These are phyloP conservation scores for Cliona cf. orientalis DNA, from an alignment of 37 sponge, comb jelly and placozoan species.

Conservation along the genomic window DNA sequence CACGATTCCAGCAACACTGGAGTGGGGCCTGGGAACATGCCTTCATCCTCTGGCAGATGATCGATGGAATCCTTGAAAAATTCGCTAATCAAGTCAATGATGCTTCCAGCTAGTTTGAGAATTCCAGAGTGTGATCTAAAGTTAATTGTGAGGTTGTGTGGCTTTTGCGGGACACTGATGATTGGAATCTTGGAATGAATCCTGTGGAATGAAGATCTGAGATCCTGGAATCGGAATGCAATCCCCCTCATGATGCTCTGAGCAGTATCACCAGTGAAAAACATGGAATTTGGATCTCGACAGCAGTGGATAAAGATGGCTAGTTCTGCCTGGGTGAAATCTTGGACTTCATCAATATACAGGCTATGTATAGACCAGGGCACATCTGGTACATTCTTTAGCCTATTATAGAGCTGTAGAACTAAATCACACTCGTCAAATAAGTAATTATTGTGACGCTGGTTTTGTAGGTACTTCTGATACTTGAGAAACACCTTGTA, in stretches of 20 bases:
- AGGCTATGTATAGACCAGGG: conserved; percentile 76
- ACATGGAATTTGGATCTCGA: conserved; percentile 74
- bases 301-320: conserved; percentile 69
- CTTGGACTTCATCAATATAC: conserved; percentile 89
- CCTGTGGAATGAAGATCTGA: conserved; percentile 63
- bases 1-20: conserved; percentile 74
- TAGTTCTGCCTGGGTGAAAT: conserved; percentile 87
- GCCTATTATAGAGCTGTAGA: conserved; percentile 47
- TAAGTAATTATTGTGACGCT: conserved; percentile 19
- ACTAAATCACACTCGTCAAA: conserved; percentile 87
- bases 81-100: conserved; percentile 69
- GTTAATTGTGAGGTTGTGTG: conserved; percentile 59
- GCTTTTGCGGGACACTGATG: conserved; percentile 24
- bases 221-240: conserved; percentile 84
- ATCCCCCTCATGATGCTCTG: conserved; percentile 90
- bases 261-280: conserved; percentile 86
- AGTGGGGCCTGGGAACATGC: conserved; percentile 83
- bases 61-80: conserved; percentile 75
- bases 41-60: conserved; percentile 62
- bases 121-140: conserved; percentile 87
- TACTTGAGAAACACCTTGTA: conserved; percentile 67
- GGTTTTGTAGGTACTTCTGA: conserved; percentile 38
- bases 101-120: conserved; percentile 72
- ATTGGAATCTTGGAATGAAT: not conserved
- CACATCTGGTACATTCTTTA: conserved; percentile 26